Evolutionary conservation across 1,140 invertebrate genomes (phyloP), one percentile per base, ranked within the genome.

Genomic region (Acyrthosiphon pisum): DNA sequence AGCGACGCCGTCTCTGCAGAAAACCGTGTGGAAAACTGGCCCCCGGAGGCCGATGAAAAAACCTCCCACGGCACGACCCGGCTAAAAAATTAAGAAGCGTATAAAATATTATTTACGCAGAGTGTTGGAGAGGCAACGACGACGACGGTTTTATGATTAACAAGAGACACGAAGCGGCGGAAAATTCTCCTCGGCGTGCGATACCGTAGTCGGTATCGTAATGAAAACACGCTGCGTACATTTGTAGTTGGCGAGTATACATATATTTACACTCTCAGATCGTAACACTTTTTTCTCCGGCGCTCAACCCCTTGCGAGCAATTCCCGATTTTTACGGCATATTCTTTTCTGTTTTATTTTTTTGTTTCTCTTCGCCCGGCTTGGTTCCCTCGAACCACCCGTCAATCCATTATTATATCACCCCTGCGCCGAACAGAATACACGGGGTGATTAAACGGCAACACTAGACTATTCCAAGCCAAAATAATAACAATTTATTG

Each of bases 101-200:
- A 87, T 30, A 41, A 46, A 44, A 86, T 50, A 50, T 50, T 50
- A 50, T 50, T 50, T 20, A 87, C 84, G 30, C 44, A 3, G 48
- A 30, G 14, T 48, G 44, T 48, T 87, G 44, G 23, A 22, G 37
- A 35, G 50, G 26, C 86, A 26, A 18, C 86, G 86, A 50, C 86
- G 86, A 88, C 86, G 86, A 88, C 44, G 56, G 90, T 91, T 91
- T 91, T 91, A 91, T 81, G 90, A 91, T 76, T 91, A 76, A 90
- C 48, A 41, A 35, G 53, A 37, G 87, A 89, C 48, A n/a, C 37
- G 44, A 44, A 37, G 30, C 53, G 50, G 50, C 37, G 37, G 37
- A 76, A n/a, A 6, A 76, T 76, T 2, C 46, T 41, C 30, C 46
- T 37, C 90, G 30, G 56, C 41, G 22, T 30, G 9, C 44, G 37